phyloP scores from a whole-genome alignment of 1,140 invertebrate genomes.

The Ips typographus region DNA sequence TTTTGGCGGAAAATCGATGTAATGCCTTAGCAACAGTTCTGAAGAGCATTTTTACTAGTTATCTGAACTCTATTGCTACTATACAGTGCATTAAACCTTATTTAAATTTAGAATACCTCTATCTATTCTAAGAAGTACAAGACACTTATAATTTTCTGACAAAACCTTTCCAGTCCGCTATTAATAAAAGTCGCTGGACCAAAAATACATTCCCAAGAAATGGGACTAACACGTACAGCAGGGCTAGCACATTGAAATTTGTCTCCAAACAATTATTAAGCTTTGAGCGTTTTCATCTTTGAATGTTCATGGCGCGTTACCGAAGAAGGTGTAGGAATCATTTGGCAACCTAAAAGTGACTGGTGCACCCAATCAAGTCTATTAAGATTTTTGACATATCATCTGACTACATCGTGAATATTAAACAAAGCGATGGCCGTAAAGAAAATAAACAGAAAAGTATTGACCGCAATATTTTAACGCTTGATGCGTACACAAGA shows the following conservation, averaged over 20 bases:
- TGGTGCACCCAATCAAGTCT: neutral
- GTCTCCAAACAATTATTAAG: no score
- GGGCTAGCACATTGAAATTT: no score
- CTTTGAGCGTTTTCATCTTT: no score
- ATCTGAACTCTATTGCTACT: neutral
- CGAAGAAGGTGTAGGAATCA: neutral
- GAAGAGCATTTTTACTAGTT: no score
- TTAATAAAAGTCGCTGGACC: slow-evolving; percentile 5
- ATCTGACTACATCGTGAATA: neutral
- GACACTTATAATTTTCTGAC: slow-evolving; percentile 11
- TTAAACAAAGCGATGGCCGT: neutral
- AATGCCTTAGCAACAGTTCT: no score
- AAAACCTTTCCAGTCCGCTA: slow-evolving; percentile 14
- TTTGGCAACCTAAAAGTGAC: neutral
- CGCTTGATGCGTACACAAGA: slow-evolving; percentile 7
- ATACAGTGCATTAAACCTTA: slow-evolving; percentile 15
- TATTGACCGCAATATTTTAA: slow-evolving; percentile 21
- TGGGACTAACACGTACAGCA: neutral
- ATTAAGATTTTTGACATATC: neutral
- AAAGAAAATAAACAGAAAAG: slow-evolving; percentile 7
- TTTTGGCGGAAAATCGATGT: no score
- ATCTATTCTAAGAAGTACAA: slow-evolving; percentile 23
- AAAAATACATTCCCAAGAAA: slow-evolving; percentile 6
- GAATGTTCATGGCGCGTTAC: no score
- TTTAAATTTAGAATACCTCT: slow-evolving; percentile 8